Base-by-base conservation (phyloP, 2,888 invertebrate genomes). In the Choreutis nemorana region DNA sequence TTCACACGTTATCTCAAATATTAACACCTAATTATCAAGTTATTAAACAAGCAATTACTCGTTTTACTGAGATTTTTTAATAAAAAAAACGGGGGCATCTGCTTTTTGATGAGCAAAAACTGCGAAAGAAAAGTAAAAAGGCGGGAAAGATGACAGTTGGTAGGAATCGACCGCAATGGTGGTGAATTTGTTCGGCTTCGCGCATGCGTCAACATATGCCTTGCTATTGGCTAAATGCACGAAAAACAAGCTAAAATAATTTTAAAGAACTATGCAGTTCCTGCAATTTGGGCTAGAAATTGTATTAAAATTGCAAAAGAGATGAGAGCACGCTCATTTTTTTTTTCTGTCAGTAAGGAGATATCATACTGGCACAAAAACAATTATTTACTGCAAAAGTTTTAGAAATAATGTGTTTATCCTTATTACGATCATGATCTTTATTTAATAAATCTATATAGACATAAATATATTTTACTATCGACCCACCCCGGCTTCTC, bases 131-230 rank as follows among this genome's bases (percentile, higher is more conserved):
- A 35, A 50, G 50, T 44, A 52, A 50, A 54, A 58, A 58, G 46
- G 55, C 54, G 55, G 53, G 49, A 55, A 58, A 59, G 56, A 45
- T 68, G 61, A 63, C 72, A 73, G 72, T 70, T 73, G 72, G 37
- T 42, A 39, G 44, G 50, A 66, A 43, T 63, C 53, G 50, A 61
- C 55, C 55, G 52, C 56, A 55, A 53, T 53, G 48, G 51, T 46
- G 36, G 41, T 40, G 39, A 41, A n/a, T n/a, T 58, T 55, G 53
- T 40, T 39, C 29, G 57, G 55, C 45, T 54, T 53, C 57, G 62
- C 68, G 65, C 60, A 63, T 63, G 64, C 63, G 55, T 45, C 32
- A 33, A 32, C 65, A 66, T 58, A 46, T 60, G 64, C 36, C 37
- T 30, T 36, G 30, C 52, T 40, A 57, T 58, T 56, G 50, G 50